phyloP scores from a whole-genome alignment of 1,140 invertebrate species.

The Drosophila quadrilineata region DNA sequence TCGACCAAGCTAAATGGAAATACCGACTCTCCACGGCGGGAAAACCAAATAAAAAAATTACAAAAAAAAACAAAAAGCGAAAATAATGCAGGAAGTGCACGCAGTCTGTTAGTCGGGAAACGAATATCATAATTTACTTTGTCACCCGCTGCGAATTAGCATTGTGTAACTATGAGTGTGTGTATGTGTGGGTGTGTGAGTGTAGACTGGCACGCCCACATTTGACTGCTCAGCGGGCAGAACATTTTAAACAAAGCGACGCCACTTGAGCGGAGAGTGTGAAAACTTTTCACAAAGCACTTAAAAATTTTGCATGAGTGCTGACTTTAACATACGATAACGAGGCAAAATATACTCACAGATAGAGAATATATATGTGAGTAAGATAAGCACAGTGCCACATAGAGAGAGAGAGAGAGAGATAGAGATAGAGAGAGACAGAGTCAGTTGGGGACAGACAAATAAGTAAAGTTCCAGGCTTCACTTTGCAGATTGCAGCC shows the following conservation, averaged over 20 bases:
- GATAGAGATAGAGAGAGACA: background rate
- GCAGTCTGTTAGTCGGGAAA: conserved; percentile 74
- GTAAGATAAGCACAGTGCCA: background rate
- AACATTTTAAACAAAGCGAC: conserved; percentile 72
- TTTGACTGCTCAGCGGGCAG: conserved; percentile 51
- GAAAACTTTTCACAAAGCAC: conserved; percentile 66
- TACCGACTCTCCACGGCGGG: conserved; percentile 35
- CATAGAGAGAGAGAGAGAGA: background rate
- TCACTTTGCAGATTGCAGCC: conserved; percentile 58
- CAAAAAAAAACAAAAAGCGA: conserved; percentile 20
- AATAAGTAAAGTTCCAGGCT: conserved; percentile 65
- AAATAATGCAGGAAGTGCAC: conserved; percentile 61
- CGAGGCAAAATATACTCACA: conserved; percentile 14
- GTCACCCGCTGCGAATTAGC: conserved; percentile 78
- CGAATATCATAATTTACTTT: conserved; percentile 80
- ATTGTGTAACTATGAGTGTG: conserved; percentile 19
- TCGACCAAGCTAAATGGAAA: conserved; percentile 62
- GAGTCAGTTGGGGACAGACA: conserved; percentile 56
- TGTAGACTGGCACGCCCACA: conserved; percentile 40
- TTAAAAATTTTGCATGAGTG: conserved; percentile 59
- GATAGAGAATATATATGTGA: background rate
- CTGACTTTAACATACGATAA: conserved; percentile 76
- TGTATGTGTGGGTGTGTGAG: conserved; percentile 28
- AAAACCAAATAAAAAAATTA: too few species aligned
- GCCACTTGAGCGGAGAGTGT: conserved; percentile 56